Evolutionary conservation across 2,113 vertebrate genomes (phyloP).

Genomic region (Cottus gobio): DNA sequence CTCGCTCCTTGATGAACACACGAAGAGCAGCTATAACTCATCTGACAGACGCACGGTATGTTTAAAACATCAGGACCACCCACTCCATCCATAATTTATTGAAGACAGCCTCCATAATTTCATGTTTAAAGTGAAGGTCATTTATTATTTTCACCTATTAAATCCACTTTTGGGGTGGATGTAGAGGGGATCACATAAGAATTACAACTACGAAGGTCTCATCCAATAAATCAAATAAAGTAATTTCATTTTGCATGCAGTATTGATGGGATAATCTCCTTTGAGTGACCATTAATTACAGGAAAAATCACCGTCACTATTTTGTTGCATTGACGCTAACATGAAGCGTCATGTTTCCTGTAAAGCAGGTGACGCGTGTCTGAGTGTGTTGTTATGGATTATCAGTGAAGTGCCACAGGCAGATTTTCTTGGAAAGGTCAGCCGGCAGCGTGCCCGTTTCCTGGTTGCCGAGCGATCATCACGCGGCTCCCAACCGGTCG

Average conservation of each 20-base stretch:
- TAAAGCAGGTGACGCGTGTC: constrained; percentile 38
- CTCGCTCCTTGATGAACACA: constrained; percentile 1
- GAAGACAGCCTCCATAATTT: background rate
- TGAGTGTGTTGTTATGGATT: constrained; percentile 26
- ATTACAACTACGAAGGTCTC: background rate
- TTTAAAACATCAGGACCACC: constrained; percentile 46
- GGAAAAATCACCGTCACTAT: background rate
- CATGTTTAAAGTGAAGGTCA: constrained; percentile 2
- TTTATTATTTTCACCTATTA: constrained; percentile 32
- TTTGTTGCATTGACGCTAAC: background rate
- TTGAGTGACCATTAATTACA: background rate
- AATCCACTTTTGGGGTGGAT: constrained; percentile 16
- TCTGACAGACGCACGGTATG: constrained; percentile 36
- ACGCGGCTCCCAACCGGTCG: constrained; percentile 43
- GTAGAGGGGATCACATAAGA: background rate
- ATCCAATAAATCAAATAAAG: constrained; percentile 26
- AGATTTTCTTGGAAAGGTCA: constrained; percentile 65
- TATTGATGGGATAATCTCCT: constrained; percentile 20
- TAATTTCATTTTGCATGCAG: constrained; percentile 21
- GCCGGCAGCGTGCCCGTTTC: constrained; percentile 31
- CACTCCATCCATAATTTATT: constrained; percentile 17
- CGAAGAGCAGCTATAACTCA: constrained; percentile 40
- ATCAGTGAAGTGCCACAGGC: constrained; percentile 49
- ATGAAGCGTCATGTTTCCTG: constrained; percentile 25
- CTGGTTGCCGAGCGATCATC: constrained; percentile 51